Conservation (phyloP, 2,113 vertebrate species). For the Ramphastos sulfuratus region DNA sequence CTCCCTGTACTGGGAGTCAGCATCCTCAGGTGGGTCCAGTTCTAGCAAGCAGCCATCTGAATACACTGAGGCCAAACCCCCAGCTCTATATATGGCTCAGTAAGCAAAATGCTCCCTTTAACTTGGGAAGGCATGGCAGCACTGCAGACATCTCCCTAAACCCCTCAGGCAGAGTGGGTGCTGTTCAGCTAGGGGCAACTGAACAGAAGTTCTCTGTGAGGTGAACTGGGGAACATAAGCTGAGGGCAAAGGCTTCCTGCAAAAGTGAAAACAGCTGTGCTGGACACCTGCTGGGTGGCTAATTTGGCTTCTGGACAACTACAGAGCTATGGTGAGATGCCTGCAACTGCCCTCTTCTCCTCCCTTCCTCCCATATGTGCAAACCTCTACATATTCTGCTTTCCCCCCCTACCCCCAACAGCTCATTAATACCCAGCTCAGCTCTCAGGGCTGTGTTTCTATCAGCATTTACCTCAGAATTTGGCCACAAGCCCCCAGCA, state of each 20-base stretch:
- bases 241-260: not conserved
- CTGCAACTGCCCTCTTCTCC: not conserved
- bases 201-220: accelerated
- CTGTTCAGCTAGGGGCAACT: not conserved
- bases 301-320: not conserved
- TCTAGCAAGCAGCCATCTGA: not conserved
- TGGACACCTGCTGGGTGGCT: not conserved
- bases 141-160: not conserved
- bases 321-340: not conserved
- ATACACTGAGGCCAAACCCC: not conserved
- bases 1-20: not conserved
- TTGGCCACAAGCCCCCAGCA: not conserved
- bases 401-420: not conserved
- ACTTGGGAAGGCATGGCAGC: not conserved
- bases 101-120: not conserved
- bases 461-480: not conserved
- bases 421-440: not conserved
- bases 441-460: not conserved
- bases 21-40: not conserved
- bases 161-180: not conserved
- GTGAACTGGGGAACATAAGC: accelerated
- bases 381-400: not conserved
- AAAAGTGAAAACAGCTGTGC: not conserved
- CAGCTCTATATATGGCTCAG: not conserved
- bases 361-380: not conserved